phyloP scores from a whole-genome alignment of 2,113 vertebrate species.

The Danio rerio region GRCz12tu NC_133191.1:2938501-2939000 shows the following conservation, averaged over 20 bases:
- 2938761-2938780: conserved; percentile 1
- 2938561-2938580: conserved; percentile 86
- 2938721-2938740: conserved; percentile 36
- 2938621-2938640: conserved; percentile 81
- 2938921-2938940: too few relatives aligned
- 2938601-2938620: conserved; percentile 89
- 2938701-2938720: conserved; percentile 57
- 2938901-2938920: too few relatives aligned
- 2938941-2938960: too few relatives aligned
- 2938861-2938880: not conserved
- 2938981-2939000: too few relatives aligned
- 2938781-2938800: not conserved
- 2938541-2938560: conserved; percentile 86
- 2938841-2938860: conserved; percentile 10
- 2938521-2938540: conserved; percentile 58
- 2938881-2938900: not conserved
- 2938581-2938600: conserved; percentile 87
- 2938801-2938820: conserved; percentile 2
- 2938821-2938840: not conserved
- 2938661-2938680: conserved; percentile 80
- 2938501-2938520: conserved; percentile 7
- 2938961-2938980: too few relatives aligned
- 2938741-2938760: conserved; percentile 18
- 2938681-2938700: conserved; percentile 56
- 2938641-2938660: conserved; percentile 84